Base-by-base conservation (phyloP, 1,140 invertebrate species). In the Pseudomyrmex sp. region DNA sequence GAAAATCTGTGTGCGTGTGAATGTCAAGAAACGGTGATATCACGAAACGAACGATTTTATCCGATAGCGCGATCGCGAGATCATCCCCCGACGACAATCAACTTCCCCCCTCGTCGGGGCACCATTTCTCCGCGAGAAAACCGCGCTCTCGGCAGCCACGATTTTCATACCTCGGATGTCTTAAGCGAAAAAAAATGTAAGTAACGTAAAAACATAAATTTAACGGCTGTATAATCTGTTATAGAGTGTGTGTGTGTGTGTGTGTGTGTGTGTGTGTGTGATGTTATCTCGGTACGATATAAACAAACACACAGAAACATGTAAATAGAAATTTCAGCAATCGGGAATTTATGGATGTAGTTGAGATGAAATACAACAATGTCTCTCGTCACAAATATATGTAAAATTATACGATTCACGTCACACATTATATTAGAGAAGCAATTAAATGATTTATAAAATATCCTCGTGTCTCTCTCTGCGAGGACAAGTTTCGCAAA, bases 151-250 rank as follows among this genome's bases (percentile, higher is more conserved):
- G 35, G 66, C 82, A 75, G 46, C 58, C 15, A 85, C 73, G 44
- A 82, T 89, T 88, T 91, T 92, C 86, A 18, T 87, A 69, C 86
- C 87, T 91, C 90, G 87, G 92, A 92, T 91, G 92, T 86, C 83
- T 85, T 90, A 85, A 89, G 77, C 89, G 90, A 83, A 92, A 93
- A 93, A 92, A 92, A 75, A 93, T 93, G 92, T 93, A 91, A 93
- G 92, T 93, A 44, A 5, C 48, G 48, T 7, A 48, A 15, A 46
- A 66, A 77, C 48, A 20, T 13, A 7, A 20, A 15, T 2, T 18
- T 35, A 35, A 35, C 35, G 26, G 26, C 4, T 26, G 26, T 26
- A 4, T 26, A 3, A 26, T 26, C 26, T 26, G 26, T 26, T 26
- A 2, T 2, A 26, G 2, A 26, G 26, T 4, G 2, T 4, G 26